Evolutionary conservation across 2,888 invertebrate genomes (phyloP), one percentile per base, ranked within the genome.

Genomic region (Osmoderma eremita): DNA sequence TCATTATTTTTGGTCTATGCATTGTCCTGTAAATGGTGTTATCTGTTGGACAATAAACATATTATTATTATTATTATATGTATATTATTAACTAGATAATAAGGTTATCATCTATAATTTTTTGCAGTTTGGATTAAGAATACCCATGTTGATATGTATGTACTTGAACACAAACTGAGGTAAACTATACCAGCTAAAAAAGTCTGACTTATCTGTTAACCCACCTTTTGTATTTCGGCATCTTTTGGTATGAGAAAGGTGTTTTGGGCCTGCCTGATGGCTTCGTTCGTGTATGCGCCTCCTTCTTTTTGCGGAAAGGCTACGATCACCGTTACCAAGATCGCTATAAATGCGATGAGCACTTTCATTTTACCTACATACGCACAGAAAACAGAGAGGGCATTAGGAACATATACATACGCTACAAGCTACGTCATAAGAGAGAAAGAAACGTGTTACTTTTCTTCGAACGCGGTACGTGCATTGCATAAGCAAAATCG

Each of bases 251-350:
- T 93, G 69, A 94, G 86, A 77, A 89, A 90, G 3, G 93, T 93
- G 82, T 90, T 91, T 83, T 94, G 93, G 0, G 94, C 94, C 82
- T 94, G 94, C 70, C 90, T 88, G 81, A 94, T 94, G 61, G 94
- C 94, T 79, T 94, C 94, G 78, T 91, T 91, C 76, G 92, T 90
- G 84, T 92, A 94, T 67, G 90, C 89, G 49, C 91, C 90, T 0
- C 94, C 94, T 79, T 94, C 94, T 74, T 92, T 89, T 79, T 89
- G 89, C 2, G 91, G 91, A 63, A 85, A 87, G 15, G 88, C 88
- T 12, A 82, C 77, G 54, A 80, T 86, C 48, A 83, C 78, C 67
- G 86, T 85, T 75, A 86, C 82, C 72, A 86, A 74, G 71, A 61
- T 17, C 45, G 17, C 18, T 12, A 84, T 81, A 75, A 86, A 74